Evolutionary conservation across 1,140 invertebrate genomes (phyloP), one percentile per base, ranked within the genome.

Genomic region (Melitaea cinxia): DNA sequence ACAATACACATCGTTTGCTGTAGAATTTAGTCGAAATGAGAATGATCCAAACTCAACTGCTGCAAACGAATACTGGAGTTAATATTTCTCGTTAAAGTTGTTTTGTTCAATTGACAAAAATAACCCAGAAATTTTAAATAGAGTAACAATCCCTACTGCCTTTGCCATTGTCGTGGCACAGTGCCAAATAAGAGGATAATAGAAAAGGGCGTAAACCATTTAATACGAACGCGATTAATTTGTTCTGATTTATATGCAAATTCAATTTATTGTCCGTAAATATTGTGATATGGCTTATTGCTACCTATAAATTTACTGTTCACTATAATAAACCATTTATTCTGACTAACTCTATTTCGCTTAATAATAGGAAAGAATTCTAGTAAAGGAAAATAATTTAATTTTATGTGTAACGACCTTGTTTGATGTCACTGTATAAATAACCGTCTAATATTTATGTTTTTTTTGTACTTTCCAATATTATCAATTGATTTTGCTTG

Each of bases 231-330:
- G 42, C 17, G 42, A 47, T 47, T 47, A 21, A 47, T 47, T 47
- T 23, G 19, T 47, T 47, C 21, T 47, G 42, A 47, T 47, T 47
- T 47, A 47, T 47, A 47, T 47, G 42, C 42, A 47, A 47, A 47
- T 47, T 47, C 42, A 24, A 47, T 47, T 47, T 47, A 47, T 47
- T 23, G 42, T 47, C 42, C 17, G 42, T 47, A 47, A 47, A 47
- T 47, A 47, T 47, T 47, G 42, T 47, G 17, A 47, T 47, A 47
- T 47, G 42, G 42, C 42, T 47, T 47, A 47, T 21, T 47, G 42
- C 17, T 47, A 47, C 23, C 42, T 47, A 47, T 47, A 47, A 47
- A 47, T 21, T 47, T 47, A 23, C 7, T 19, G 42, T 23, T 0
- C 19, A 47, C 1, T 47, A 23, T 47, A 47, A 47, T 42, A 9